phyloP scores from a whole-genome alignment of 2,888 invertebrate genomes.

The Drosophila melanosoma region DNA sequence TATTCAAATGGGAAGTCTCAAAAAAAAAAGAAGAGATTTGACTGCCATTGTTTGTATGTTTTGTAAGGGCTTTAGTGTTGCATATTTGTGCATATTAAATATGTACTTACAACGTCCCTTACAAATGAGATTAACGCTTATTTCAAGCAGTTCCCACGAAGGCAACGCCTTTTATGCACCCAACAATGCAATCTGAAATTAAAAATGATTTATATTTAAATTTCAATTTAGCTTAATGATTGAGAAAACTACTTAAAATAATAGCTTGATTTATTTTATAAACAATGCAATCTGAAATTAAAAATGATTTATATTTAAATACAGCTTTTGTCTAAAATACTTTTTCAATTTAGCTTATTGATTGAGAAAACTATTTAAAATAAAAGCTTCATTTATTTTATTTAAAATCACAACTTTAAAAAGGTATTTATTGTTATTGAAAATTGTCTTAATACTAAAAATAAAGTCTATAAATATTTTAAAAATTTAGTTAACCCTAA shows the following conservation, averaged over 20 bases:
- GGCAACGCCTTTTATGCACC: not conserved
- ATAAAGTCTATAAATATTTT: not conserved
- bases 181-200: slow-evolving; percentile 7
- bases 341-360: slow-evolving; percentile 17
- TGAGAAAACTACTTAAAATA: not conserved
- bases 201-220: not conserved
- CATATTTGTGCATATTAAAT: slow-evolving; percentile 22
- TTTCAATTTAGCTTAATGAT: slow-evolving; percentile 18
- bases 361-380: not conserved
- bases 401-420: slow-evolving; percentile 10
- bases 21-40: not conserved
- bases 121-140: slow-evolving; percentile 24
- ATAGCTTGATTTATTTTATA: not conserved
- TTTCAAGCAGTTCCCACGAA: slow-evolving; percentile 29
- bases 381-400: not conserved
- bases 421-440: not conserved
- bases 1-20: not conserved
- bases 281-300: slow-evolving; percentile 7
- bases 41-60: slow-evolving; percentile 42
- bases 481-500: not conserved
- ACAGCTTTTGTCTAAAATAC: slow-evolving; percentile 1
- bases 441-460: not conserved
- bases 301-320: not conserved
- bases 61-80: slow-evolving; percentile 17
- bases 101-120: slow-evolving; percentile 7